Conservation (phyloP, 2,888 invertebrate genomes). For the Heliconius sara region DNA sequence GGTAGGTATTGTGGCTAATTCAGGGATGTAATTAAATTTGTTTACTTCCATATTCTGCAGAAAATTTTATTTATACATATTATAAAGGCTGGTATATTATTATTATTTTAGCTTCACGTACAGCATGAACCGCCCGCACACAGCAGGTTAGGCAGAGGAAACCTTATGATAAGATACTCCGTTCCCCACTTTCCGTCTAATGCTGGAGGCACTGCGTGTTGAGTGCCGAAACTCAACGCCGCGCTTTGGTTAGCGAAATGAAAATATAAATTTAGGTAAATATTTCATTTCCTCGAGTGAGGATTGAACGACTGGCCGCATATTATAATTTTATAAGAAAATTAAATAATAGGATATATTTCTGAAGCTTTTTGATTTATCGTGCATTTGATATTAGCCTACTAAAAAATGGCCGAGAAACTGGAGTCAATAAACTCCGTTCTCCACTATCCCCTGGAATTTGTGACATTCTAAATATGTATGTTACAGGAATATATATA, state of each 20-base stretch:
- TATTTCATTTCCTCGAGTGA: too few species aligned
- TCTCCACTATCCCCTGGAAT: not conserved
- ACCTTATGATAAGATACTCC: too few species aligned
- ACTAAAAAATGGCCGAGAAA: not conserved
- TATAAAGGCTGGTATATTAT: slow-evolving; percentile 32
- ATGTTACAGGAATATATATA: too few species aligned
- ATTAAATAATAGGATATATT: not conserved
- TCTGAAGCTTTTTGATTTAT: not conserved
- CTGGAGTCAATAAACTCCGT: not conserved
- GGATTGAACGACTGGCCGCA: too few species aligned
- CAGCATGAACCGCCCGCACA: too few species aligned
- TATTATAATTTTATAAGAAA: not conserved
- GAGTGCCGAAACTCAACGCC: too few species aligned
- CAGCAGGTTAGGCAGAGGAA: too few species aligned
- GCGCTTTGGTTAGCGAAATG: too few species aligned
- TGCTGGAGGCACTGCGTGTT: too few species aligned
- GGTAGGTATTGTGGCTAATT: slow-evolving; percentile 79
- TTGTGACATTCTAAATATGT: too few species aligned
- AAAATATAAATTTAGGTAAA: too few species aligned
- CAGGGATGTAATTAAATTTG: slow-evolving; percentile 80
- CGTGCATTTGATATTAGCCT: not conserved
- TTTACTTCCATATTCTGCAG: slow-evolving; percentile 66
- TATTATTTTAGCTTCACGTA: not conserved
- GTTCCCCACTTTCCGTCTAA: too few species aligned
- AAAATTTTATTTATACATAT: slow-evolving; percentile 60